These are phyloP conservation scores for Osmoderma eremita DNA, from an alignment of 2,888 invertebrate species.

Conservation along the genomic window DNA sequence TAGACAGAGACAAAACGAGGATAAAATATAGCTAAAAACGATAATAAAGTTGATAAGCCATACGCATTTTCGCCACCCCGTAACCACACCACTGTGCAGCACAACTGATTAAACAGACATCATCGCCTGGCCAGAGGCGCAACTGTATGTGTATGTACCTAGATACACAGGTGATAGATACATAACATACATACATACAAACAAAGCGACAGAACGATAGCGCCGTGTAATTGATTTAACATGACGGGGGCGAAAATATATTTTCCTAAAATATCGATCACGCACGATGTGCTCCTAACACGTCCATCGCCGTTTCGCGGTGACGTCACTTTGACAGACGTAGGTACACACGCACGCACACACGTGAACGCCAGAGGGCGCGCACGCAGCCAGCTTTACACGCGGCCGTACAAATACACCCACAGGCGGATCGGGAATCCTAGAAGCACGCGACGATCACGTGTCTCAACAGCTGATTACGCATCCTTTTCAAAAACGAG, in stretches of 20 bases:
- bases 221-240: slow-evolving; percentile 31
- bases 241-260: slow-evolving; percentile 22
- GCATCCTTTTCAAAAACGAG: slow-evolving; percentile 25
- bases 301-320: slow-evolving; percentile 39
- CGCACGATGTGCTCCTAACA: slow-evolving; percentile 44
- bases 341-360: slow-evolving; percentile 9
- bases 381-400: background rate
- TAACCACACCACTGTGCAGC: slow-evolving; percentile 2
- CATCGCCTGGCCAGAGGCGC: background rate
- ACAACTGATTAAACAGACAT: slow-evolving; percentile 35
- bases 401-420: no score
- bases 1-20: no score
- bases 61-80: background rate
- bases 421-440: slow-evolving; percentile 14
- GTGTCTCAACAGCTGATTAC: slow-evolving; percentile 35
- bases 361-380: background rate
- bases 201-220: slow-evolving; percentile 1
- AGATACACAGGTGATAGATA: background rate
- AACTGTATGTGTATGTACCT: no score
- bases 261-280: slow-evolving; percentile 48
- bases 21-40: background rate
- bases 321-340: slow-evolving; percentile 31
- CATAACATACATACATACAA: background rate
- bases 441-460: slow-evolving; percentile 30
- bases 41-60: slow-evolving; percentile 23